phyloP scores from a whole-genome alignment of 2,797 vertebrate genomes.

The Sardinella longiceps region DNA sequence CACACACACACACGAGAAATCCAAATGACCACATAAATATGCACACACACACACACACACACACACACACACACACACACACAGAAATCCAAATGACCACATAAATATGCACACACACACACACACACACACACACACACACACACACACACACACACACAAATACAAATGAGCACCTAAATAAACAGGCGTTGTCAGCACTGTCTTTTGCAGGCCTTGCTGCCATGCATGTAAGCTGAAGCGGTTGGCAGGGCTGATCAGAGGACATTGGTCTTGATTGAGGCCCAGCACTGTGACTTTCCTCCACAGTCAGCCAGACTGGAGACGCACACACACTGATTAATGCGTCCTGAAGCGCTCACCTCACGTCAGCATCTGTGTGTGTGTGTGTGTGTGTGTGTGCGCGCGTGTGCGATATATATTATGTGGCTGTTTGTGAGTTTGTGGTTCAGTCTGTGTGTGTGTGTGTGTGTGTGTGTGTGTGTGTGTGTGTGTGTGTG shows the following conservation, averaged over 20 bases:
- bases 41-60: background rate
- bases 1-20: too few relatives aligned
- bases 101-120: too few relatives aligned
- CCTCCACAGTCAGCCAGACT: conserved; percentile 10
- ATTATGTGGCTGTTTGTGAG: background rate
- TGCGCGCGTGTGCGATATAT: background rate
- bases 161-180: background rate
- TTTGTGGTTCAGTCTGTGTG: background rate
- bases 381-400: background rate
- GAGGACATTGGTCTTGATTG: conserved; percentile 26
- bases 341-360: background rate
- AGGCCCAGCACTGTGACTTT: conserved; percentile 7
- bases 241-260: conserved; percentile 4
- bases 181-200: background rate
- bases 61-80: background rate
- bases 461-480: background rate
- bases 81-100: too few relatives aligned
- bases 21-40: too few relatives aligned
- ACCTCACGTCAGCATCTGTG: conserved; percentile 38
- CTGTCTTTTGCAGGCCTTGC: background rate
- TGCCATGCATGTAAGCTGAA: background rate
- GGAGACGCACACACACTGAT: background rate
- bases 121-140: background rate
- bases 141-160: background rate
- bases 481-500: too few relatives aligned